Conservation (phyloP, 2,888 invertebrate species). For the Scaptomyza caliginosa region DNA sequence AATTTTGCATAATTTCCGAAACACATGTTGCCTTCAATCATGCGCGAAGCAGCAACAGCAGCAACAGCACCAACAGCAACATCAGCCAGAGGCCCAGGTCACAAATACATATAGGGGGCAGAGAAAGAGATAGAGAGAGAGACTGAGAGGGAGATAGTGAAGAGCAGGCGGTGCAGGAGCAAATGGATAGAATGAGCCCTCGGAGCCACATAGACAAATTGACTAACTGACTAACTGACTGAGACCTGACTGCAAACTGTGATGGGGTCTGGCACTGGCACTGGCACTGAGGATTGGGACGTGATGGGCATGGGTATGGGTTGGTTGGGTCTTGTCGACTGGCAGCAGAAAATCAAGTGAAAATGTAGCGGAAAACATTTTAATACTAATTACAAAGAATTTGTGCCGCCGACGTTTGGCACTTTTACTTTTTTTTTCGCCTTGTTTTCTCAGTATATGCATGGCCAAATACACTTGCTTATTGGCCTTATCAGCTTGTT, state of each 20-base stretch:
- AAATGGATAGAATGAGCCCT: slow-evolving; percentile 52
- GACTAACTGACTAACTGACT: slow-evolving; percentile 69
- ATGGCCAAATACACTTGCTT: slow-evolving; percentile 27
- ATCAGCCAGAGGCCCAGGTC: slow-evolving; percentile 21
- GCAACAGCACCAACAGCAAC: slow-evolving; percentile 17
- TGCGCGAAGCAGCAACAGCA: slow-evolving; percentile 62
- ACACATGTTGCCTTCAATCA: slow-evolving; percentile 83
- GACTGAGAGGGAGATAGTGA: slow-evolving; percentile 1
- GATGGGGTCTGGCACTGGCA: slow-evolving; percentile 19
- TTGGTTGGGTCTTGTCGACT: slow-evolving; percentile 26
- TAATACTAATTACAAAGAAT: slow-evolving; percentile 81
- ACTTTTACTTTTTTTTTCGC: slow-evolving; percentile 58
- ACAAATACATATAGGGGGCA: slow-evolving; percentile 16
- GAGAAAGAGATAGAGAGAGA: slow-evolving; percentile 4
- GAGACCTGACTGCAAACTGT: slow-evolving; percentile 26
- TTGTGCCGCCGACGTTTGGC: slow-evolving; percentile 70
- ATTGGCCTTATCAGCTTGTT: slow-evolving; percentile 5
- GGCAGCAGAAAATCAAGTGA: slow-evolving; percentile 70
- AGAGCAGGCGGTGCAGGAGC: slow-evolving; percentile 18
- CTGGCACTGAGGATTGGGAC: not conserved
- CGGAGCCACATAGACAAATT: slow-evolving; percentile 73
- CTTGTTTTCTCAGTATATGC: slow-evolving; percentile 6
- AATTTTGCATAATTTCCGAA: slow-evolving; percentile 81
- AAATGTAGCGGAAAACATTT: slow-evolving; percentile 80
- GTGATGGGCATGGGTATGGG: not conserved